Evolutionary conservation across 2,113 vertebrate species (phyloP), one percentile per base, ranked within the genome.

Genomic region (Thamnaconus septentrionalis): DNA sequence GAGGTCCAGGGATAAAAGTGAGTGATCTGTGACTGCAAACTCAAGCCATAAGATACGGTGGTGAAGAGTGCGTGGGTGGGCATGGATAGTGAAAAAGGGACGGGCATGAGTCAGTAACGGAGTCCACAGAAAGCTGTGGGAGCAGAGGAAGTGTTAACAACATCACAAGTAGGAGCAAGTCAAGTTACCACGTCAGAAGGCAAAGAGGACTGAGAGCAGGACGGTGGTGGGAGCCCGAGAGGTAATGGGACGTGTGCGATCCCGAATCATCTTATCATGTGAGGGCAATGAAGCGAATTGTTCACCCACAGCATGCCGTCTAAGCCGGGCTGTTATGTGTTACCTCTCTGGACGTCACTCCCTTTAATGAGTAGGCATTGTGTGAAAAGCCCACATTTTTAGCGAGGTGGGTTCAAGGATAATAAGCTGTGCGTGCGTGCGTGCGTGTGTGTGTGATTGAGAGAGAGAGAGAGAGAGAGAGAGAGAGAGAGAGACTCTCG

Each of bases 81-180:
- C 84, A 87, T 59, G 71, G 85, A 82, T 84, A 83, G 89, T 83
- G 82, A 82, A 84, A 31, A 85, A 87, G 85, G 84, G 89, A 86
- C 82, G 66, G 74, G 88, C 85, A 83, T 91, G 90, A 92, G 90
- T 91, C 89, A 91, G 90, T 86, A 81, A 81, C 83, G 75, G 80
- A 88, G 88, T 85, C 88, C 89, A 86, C 73, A 71, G 90, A 86
- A 89, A 90, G 85, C 86, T 89, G 90, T 89, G 89, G 86, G 90
- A 90, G 90, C 83, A 91, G 86, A 89, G 80, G 78, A 88, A 87
- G 87, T 87, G 81, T 86, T 89, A 87, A 89, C 85, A 89, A 85
- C 86, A 87, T 88, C 82, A 88, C 87, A 90, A 85, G 90, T 88
- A 90, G 85, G 85, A 87, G 75, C 84, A 87, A 87, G 84, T 87